These are phyloP conservation scores for Orgyia antiqua DNA, from an alignment of 2,888 invertebrate genomes.

Conservation along the genomic window DNA sequence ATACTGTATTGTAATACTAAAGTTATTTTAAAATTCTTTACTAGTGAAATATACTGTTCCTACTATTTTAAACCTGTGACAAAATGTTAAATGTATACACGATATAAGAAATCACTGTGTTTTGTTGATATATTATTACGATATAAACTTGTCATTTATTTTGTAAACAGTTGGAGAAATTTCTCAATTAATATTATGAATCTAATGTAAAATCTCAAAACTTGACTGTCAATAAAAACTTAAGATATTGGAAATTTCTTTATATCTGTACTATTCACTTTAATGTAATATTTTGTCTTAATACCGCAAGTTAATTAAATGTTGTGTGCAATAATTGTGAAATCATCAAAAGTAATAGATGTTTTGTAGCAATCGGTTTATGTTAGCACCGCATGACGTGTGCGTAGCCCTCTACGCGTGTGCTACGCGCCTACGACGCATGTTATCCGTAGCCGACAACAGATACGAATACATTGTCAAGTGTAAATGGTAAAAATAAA, in stretches of 20 bases:
- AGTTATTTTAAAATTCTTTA: conserved; percentile 75
- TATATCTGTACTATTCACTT: conserved; percentile 25
- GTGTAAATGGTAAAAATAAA: conserved; percentile 80
- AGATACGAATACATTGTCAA: conserved; percentile 79
- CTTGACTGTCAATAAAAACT: neutral
- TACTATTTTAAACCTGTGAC: conserved; percentile 70
- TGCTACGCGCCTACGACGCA: conserved; percentile 68
- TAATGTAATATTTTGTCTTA: conserved; percentile 21
- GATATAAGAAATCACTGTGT: conserved; percentile 38
- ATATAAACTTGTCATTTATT: conserved; percentile 33
- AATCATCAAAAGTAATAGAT: conserved; percentile 27
- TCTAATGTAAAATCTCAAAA: neutral
- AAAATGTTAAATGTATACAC: conserved; percentile 53
- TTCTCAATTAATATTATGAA: conserved; percentile 13
- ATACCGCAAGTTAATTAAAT: conserved; percentile 5
- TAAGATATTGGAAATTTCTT: conserved; percentile 8
- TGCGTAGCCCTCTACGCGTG: conserved; percentile 60
- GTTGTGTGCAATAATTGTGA: conserved; percentile 12
- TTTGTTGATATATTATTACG: conserved; percentile 37
- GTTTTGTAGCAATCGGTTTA: conserved; percentile 49
- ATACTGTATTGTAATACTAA: conserved; percentile 75
- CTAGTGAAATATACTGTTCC: conserved; percentile 77
- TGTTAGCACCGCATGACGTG: conserved; percentile 44
- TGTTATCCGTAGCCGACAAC: conserved; percentile 70
- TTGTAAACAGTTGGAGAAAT: conserved; percentile 30